Evolutionary conservation across 2,797 vertebrate species (phyloP).

Genomic region (Cheirogaleus major): DNA sequence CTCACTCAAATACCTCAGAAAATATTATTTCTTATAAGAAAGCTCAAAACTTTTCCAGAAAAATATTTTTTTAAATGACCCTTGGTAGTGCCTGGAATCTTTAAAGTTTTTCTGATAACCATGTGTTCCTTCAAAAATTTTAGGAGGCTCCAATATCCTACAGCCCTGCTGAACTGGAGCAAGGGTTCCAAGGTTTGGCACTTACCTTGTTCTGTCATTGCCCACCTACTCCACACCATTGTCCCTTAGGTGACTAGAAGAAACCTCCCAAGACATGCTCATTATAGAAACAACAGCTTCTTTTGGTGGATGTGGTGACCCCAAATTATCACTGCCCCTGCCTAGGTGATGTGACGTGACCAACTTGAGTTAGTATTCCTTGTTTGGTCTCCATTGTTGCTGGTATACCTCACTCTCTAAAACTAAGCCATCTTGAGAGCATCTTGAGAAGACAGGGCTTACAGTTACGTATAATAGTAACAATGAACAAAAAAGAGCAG

Average conservation of each 20-base stretch:
- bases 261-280: neutral
- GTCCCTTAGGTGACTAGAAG: neutral
- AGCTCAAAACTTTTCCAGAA: neutral
- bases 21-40: neutral
- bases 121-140: neutral
- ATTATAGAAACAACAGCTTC: neutral
- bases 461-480: neutral
- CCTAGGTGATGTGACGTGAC: neutral
- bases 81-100: neutral
- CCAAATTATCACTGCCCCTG: neutral
- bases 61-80: neutral
- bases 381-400: neutral
- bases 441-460: neutral
- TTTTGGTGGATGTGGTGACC: neutral
- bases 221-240: neutral
- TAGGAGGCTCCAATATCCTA: neutral
- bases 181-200: neutral
- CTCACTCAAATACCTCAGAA: neutral
- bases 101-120: neutral
- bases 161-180: neutral
- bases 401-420: neutral
- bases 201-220: neutral
- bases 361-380: neutral
- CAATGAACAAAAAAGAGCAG: neutral
- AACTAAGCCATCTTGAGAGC: neutral